Evolutionary conservation across 2,113 vertebrate genomes (phyloP).

Genomic region (Gobio gobio): DNA sequence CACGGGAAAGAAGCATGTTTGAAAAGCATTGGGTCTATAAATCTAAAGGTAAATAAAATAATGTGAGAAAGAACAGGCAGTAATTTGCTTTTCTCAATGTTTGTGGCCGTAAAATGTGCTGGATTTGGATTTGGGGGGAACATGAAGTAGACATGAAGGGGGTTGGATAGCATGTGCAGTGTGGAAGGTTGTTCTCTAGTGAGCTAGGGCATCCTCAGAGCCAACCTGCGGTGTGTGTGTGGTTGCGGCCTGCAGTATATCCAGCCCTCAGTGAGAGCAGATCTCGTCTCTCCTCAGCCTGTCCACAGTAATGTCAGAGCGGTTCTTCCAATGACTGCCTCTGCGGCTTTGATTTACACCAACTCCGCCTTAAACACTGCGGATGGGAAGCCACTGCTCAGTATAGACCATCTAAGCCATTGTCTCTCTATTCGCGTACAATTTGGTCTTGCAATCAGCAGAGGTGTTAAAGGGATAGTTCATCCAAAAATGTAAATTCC

Average conservation of each 20-base stretch:
- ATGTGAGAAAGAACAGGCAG: neutral
- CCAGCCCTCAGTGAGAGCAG: constrained; percentile 23
- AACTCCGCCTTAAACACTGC: neutral
- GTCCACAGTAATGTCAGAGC: constrained; percentile 54
- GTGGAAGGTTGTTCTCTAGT: constrained; percentile 36
- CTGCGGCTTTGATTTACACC: constrained; percentile 44
- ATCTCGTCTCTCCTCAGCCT: constrained; percentile 25
- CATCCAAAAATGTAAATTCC: neutral
- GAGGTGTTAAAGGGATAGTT: neutral
- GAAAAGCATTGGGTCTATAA: neutral
- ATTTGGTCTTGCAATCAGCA: neutral
- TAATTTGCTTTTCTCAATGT: neutral
- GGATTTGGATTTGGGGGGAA: constrained; percentile 23
- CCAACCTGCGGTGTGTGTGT: constrained; percentile 52
- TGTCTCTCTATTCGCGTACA: neutral
- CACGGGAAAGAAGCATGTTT: neutral
- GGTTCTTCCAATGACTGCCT: constrained; percentile 34
- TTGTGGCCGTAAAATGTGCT: constrained; percentile 19
- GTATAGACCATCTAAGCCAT: neutral
- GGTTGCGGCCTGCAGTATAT: constrained; percentile 41
- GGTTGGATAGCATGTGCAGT: constrained; percentile 20
- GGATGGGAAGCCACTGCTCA: neutral
- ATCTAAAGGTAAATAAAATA: neutral
- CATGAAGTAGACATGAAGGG: neutral
- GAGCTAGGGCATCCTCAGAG: constrained; percentile 39